phyloP scores from a whole-genome alignment of 2,797 vertebrate genomes.

The Myoxocephalus aenaeus region DNA sequence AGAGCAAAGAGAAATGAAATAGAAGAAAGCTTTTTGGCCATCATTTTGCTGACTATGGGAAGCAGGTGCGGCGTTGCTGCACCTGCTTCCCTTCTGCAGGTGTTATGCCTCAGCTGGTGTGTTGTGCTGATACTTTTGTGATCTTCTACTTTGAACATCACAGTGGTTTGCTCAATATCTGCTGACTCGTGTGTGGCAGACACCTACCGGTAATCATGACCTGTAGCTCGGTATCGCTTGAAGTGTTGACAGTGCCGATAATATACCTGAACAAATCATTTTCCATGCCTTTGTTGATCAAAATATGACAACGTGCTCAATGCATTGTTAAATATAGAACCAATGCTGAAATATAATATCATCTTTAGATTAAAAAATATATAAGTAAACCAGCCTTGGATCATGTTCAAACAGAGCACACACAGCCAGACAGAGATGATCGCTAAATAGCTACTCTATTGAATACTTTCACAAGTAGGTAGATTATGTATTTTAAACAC shows the following conservation, averaged over 20 bases:
- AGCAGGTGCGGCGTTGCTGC: not conserved
- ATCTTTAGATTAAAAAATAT: not conserved
- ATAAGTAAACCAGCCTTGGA: not conserved
- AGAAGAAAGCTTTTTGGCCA: not conserved
- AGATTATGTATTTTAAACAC: not conserved
- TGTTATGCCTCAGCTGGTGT: not conserved
- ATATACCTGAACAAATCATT: not conserved
- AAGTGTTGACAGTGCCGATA: not conserved
- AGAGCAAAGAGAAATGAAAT: not conserved
- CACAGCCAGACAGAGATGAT: no score
- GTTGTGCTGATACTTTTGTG: not conserved
- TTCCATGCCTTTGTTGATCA: not conserved
- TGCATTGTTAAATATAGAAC: not conserved
- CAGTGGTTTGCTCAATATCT: not conserved
- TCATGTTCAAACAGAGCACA: not conserved
- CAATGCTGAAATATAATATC: not conserved
- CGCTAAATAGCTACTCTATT: not conserved
- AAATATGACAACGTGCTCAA: not conserved
- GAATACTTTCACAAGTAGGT: not conserved
- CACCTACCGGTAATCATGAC: no score
- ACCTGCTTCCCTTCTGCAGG: not conserved
- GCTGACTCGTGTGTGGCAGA: no score
- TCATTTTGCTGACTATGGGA: constrained; percentile 1
- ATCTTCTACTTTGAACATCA: not conserved
- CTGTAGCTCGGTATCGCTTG: no score